These are phyloP conservation scores for Mimachlamys varia DNA, from an alignment of 2,888 invertebrate genomes.

Conservation along the genomic window DNA sequence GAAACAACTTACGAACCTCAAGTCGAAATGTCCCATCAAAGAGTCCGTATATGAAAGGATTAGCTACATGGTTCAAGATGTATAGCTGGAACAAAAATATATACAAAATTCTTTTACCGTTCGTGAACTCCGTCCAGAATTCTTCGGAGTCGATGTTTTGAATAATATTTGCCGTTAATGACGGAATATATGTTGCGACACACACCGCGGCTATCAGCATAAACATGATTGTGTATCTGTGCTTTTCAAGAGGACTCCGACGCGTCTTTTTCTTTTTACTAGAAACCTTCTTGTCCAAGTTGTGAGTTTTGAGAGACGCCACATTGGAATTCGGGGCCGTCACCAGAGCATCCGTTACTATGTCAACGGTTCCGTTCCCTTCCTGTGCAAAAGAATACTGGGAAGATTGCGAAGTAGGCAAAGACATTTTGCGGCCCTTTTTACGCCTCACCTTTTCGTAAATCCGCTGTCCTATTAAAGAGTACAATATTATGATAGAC, in stretches of 20 bases:
- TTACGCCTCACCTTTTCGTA: background rate
- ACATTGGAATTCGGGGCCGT: background rate
- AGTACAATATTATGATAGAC: background rate
- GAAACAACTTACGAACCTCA: constrained; percentile 41
- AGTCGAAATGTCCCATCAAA: constrained; percentile 46
- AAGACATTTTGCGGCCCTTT: background rate
- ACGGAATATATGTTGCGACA: background rate
- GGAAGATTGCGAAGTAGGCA: background rate
- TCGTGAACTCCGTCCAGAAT: background rate
- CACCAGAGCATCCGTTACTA: background rate
- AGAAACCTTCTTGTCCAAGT: background rate
- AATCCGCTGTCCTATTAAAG: background rate
- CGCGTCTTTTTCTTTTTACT: background rate
- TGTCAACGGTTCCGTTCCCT: background rate
- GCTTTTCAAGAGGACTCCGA: background rate
- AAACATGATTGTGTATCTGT: background rate
- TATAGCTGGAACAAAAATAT: background rate
- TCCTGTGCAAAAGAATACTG: background rate
- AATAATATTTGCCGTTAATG: background rate
- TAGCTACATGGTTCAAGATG: constrained; percentile 43
- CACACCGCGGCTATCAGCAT: background rate
- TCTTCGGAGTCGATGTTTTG: background rate
- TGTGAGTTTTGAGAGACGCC: background rate
- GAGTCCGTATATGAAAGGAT: constrained; percentile 46
- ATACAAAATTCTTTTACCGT: background rate